Evolutionary conservation across 2,888 invertebrate genomes (phyloP).

Genomic region (Calliphora vomitoria): DNA sequence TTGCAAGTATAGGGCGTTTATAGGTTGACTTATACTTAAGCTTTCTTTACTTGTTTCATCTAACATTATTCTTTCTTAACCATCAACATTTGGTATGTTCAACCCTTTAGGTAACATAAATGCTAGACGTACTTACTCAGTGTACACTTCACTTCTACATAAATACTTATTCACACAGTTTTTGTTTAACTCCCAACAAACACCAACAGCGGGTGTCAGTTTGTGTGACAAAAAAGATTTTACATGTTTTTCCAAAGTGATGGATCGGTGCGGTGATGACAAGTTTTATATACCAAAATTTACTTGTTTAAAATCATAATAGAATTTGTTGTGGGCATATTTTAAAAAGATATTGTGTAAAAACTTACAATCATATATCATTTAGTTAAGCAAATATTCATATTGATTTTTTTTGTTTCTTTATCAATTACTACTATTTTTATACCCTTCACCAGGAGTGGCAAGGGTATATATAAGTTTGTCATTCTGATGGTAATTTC

Average conservation of each 20-base stretch:
- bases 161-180: neutral
- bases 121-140: neutral
- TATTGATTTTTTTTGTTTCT: neutral
- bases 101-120: slow-evolving; percentile 52
- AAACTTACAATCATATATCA: neutral
- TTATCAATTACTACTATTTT: neutral
- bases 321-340: neutral
- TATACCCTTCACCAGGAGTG: too few relatives aligned
- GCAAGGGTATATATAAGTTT: too few relatives aligned
- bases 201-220: slow-evolving; percentile 52
- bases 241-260: slow-evolving; percentile 71
- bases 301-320: neutral
- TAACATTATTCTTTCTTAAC: neutral
- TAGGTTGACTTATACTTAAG: too few relatives aligned
- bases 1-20: too few relatives aligned
- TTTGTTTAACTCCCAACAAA: neutral
- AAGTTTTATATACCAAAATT: slow-evolving; percentile 4
- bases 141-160: neutral
- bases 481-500: too few relatives aligned
- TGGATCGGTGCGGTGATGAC: slow-evolving; percentile 71
- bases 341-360: neutral
- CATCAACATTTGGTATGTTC: neutral
- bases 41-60: neutral
- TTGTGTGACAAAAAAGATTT: slow-evolving; percentile 71
- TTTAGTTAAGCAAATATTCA: neutral